Conservation (phyloP, 1,140 invertebrate genomes). For the Rhagoletis zephyria region DNA sequence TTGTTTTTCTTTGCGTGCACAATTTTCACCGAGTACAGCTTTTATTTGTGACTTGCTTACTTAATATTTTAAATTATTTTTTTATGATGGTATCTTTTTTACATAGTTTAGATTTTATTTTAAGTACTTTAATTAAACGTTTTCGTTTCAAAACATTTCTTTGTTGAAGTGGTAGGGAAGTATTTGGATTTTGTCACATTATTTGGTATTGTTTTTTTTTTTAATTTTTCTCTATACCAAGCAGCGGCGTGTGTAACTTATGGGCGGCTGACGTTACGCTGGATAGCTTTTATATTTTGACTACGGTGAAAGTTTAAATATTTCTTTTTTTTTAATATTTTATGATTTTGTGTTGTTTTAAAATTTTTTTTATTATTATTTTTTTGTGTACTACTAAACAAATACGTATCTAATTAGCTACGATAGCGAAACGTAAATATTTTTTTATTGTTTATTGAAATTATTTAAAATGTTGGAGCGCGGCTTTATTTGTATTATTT, state of each 20-base stretch:
- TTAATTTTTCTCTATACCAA: not conserved
- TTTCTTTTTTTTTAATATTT: not conserved
- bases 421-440: not conserved
- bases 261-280: conserved; percentile 71
- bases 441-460: not conserved
- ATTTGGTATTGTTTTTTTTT: not conserved
- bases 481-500: not conserved
- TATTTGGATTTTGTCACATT: conserved; percentile 27
- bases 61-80: too few species aligned
- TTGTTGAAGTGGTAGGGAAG: conserved; percentile 21
- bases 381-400: not conserved
- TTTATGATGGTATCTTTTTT: too few species aligned
- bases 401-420: not conserved
- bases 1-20: too few species aligned
- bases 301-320: too few species aligned
- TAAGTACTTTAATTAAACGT: too few species aligned
- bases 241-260: conserved; percentile 42
- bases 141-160: too few species aligned
- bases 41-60: too few species aligned
- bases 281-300: conserved; percentile 12
- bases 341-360: not conserved
- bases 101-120: too few species aligned
- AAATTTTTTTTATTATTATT: conserved; percentile 54
- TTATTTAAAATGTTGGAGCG: not conserved
- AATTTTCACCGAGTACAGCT: too few species aligned